phyloP scores from a whole-genome alignment of 2,113 vertebrate species.

The Crotophaga sulcirostris region DNA sequence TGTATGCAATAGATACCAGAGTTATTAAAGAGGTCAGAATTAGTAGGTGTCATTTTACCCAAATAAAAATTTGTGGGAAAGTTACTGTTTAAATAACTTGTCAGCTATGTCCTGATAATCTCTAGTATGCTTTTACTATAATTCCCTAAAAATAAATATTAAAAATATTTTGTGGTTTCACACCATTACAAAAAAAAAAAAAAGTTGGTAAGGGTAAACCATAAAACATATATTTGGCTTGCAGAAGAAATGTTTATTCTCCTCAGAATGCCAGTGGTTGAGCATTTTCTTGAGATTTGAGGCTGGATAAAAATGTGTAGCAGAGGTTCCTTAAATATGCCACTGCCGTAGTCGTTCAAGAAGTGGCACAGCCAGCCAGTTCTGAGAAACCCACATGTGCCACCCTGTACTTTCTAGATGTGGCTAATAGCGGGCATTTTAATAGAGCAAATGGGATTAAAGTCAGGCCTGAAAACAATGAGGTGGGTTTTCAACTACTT shows the following conservation, averaged over 20 bases:
- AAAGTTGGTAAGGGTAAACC: background rate
- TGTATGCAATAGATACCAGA: background rate
- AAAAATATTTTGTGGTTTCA: slow-evolving; percentile 29
- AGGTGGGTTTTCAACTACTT: background rate
- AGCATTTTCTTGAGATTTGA: background rate
- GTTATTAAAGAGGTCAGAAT: slow-evolving; percentile 4
- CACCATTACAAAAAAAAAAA: background rate
- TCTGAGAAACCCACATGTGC: background rate
- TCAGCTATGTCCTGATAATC: background rate
- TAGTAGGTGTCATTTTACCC: background rate
- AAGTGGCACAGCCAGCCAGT: background rate
- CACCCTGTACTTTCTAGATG: background rate
- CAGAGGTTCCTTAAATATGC: background rate
- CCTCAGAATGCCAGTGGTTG: background rate
- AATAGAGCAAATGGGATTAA: background rate
- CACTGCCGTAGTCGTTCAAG: background rate
- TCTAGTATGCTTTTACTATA: background rate
- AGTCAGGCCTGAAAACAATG: background rate
- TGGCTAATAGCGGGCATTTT: background rate
- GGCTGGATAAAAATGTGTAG: background rate
- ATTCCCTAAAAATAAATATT: slow-evolving; percentile 6
- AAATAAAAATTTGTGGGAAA: slow-evolving; percentile 20
- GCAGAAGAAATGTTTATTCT: slow-evolving; percentile 19
- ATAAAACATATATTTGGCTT: slow-evolving; percentile 32
- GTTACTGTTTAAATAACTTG: background rate